Evolutionary conservation across 2,113 vertebrate species (phyloP).

Genomic region (Lophius piscatorius): DNA sequence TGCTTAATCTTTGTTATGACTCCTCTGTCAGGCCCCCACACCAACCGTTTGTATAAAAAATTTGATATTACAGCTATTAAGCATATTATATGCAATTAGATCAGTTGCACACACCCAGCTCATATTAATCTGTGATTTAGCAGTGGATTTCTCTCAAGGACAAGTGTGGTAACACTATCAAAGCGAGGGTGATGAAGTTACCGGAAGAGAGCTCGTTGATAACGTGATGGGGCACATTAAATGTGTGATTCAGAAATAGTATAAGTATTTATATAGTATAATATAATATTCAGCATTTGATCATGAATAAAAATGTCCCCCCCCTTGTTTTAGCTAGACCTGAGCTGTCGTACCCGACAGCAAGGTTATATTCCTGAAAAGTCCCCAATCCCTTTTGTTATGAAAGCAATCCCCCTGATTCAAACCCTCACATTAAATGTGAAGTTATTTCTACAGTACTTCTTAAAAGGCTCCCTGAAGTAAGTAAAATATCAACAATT

Average conservation of each 20-base stretch:
- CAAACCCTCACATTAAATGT: no score
- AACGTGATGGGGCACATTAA: constrained; percentile 2
- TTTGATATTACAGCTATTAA: constrained; percentile 70
- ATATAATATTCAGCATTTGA: no score
- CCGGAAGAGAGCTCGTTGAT: constrained; percentile 18
- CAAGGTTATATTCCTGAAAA: no score
- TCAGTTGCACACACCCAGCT: constrained; percentile 19
- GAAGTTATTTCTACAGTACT: no score
- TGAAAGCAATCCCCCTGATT: no score
- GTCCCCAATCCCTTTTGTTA: no score
- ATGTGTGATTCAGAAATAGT: constrained; percentile 21
- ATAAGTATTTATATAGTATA: no score
- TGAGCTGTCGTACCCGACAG: no score
- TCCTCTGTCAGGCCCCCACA: constrained; percentile 43
- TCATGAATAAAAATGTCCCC: no score
- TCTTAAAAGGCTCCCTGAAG: no score
- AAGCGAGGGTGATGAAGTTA: constrained; percentile 4
- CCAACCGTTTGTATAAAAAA: constrained; percentile 65
- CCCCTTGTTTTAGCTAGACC: no score
- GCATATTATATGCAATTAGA: constrained; percentile 59
- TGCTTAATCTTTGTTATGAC: constrained; percentile 68
- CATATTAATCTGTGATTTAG: constrained; percentile 58
- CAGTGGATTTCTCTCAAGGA: constrained; percentile 47
- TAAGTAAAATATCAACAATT: no score
- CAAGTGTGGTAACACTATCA: constrained; percentile 25